Percentiles rank a stretch among this genome's conserved stretches.
Evolutionary conservation across 2,797 vertebrate species (phyloP).

Genomic region (Acanthopagrus latus): DNA sequence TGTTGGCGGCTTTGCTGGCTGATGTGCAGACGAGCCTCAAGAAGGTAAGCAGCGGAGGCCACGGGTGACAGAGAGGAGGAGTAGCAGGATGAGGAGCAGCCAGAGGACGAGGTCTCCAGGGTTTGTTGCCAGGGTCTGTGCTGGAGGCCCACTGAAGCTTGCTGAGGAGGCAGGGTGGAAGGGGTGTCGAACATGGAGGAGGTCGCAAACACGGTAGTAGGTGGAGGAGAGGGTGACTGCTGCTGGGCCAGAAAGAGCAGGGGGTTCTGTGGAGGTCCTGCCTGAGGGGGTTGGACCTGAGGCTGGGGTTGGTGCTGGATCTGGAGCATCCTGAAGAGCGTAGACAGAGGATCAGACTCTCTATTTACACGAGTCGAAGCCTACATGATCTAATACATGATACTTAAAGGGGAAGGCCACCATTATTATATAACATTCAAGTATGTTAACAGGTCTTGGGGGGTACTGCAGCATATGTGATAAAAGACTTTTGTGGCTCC

Average conservation of each 20-base stretch:
- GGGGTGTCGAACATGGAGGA: conserved; percentile 77
- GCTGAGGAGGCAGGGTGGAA: conserved; percentile 71
- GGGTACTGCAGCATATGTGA: too few species aligned
- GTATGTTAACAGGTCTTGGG: too few species aligned
- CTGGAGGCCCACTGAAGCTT: conserved; percentile 66
- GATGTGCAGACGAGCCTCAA: conserved; percentile 92
- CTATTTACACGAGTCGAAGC: too few species aligned
- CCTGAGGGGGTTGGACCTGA: conserved; percentile 82
- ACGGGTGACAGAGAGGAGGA: conserved; percentile 85
- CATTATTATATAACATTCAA: too few species aligned
- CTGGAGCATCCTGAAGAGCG: conserved; percentile 91
- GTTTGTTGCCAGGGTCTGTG: conserved; percentile 77
- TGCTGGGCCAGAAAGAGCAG: conserved; percentile 84
- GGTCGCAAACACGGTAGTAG: conserved; percentile 71
- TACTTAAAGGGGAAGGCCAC: too few species aligned
- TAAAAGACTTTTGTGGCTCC: too few species aligned
- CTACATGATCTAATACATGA: not conserved
- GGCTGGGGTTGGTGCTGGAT: conserved; percentile 91
- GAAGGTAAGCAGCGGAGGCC: conserved; percentile 91
- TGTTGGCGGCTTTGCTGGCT: conserved; percentile 80
- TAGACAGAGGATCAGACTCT: conserved; percentile 32
- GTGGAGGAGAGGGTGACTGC: conserved; percentile 79
- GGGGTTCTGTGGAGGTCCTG: conserved; percentile 85
- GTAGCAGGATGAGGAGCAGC: conserved; percentile 70
- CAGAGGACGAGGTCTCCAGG: conserved; percentile 53